phyloP scores from a whole-genome alignment of 2,113 vertebrate species.

The Oenanthe oenanthe region DNA sequence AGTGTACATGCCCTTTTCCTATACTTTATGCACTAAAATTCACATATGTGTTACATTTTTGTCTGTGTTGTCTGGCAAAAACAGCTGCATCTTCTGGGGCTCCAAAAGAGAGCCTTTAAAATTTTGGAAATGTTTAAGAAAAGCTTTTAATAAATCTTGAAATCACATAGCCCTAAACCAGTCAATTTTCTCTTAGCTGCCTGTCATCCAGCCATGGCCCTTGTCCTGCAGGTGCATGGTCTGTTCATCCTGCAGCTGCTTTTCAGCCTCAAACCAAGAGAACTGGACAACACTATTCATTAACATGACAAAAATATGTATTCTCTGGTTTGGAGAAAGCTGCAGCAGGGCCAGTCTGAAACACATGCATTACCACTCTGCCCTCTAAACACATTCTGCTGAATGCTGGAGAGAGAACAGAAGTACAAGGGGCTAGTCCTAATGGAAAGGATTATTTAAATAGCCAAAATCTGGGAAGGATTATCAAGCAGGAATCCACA shows the following conservation, averaged over 20 bases:
- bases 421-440: not conserved
- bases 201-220: not conserved
- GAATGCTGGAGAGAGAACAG: not conserved
- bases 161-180: not conserved
- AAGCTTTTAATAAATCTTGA: not conserved
- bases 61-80: not conserved
- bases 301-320: not conserved
- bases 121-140: not conserved
- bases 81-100: not conserved
- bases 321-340: not conserved
- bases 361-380: not conserved
- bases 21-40: not conserved
- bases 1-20: not conserved
- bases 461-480: not conserved
- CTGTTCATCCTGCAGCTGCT: not conserved
- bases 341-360: not conserved
- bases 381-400: not conserved
- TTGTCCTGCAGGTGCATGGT: not conserved
- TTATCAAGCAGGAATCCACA: not conserved
- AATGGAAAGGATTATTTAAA: not conserved
- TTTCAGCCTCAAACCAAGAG: not conserved
- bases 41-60: not conserved
- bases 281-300: not conserved
- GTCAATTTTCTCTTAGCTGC: not conserved
- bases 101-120: not conserved